These are phyloP conservation scores for Lepidurus apus DNA, from an alignment of 1,140 invertebrate genomes.

Conservation along the genomic window DNA sequence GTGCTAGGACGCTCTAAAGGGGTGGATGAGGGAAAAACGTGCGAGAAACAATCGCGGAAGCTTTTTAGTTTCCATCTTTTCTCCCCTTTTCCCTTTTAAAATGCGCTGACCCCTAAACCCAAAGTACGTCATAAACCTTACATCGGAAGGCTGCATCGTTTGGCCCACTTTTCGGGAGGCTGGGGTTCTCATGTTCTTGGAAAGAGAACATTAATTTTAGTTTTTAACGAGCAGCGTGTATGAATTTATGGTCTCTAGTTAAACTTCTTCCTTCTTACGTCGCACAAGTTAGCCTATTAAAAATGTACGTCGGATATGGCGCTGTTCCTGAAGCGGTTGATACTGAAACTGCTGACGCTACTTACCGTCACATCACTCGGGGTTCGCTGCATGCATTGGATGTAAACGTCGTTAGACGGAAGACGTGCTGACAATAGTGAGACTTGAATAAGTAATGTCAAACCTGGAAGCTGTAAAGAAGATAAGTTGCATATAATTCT, in stretches of 20 bases:
- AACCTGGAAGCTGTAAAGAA: neutral
- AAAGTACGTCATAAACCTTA: neutral
- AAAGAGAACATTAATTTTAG: constrained; percentile 2
- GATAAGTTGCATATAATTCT: neutral
- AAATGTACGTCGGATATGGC: neutral
- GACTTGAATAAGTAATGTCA: neutral
- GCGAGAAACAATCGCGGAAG: neutral
- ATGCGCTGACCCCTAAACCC: neutral
- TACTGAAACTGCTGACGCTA: neutral
- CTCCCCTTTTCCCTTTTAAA: neutral
- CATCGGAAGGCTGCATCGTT: neutral
- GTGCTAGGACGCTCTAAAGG: neutral
- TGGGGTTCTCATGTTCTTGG: neutral
- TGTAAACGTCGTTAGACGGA: neutral
- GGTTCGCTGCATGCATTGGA: neutral
- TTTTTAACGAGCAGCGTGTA: neutral
- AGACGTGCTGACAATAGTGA: neutral
- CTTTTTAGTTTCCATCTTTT: neutral
- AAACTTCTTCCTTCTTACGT: neutral
- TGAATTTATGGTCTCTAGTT: neutral
- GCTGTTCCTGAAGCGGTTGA: neutral
- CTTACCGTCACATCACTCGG: neutral
- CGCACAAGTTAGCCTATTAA: neutral
- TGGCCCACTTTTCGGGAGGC: neutral
- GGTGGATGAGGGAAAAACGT: constrained; percentile 4